phyloP scores from a whole-genome alignment of 35 echinoderm and acorn worm species.

The Diadema setosum region DNA sequence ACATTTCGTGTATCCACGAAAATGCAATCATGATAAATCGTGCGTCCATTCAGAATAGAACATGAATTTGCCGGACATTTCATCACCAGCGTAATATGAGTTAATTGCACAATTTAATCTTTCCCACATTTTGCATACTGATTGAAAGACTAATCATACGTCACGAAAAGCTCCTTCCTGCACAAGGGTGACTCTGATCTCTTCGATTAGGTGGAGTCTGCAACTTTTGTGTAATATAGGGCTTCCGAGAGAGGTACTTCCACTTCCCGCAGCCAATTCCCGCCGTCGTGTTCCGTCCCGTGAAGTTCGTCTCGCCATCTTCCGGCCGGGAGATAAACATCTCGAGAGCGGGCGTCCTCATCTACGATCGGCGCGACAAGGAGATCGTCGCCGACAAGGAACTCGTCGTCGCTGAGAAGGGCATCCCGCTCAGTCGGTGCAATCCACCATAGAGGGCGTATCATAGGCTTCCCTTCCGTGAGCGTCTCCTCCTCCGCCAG shows the following conservation, averaged over 20 bases:
- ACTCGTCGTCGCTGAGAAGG: constrained; percentile 67
- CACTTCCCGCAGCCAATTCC: constrained; percentile 44
- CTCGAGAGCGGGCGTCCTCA: constrained; percentile 37
- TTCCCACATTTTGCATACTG: no score
- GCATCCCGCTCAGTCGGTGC: constrained; percentile 70
- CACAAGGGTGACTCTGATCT: no score
- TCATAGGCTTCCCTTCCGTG: constrained; percentile 68
- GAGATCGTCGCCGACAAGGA: constrained; percentile 83
- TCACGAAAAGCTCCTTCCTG: no score
- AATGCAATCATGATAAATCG: no score
- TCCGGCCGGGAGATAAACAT: constrained; percentile 84
- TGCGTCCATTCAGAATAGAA: no score
- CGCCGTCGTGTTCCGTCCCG: constrained; percentile 3
- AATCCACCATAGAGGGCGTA: constrained; percentile 96
- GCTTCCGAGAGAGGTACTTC: constrained; percentile 68
- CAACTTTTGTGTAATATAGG: constrained; percentile 44
- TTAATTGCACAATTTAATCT: no score
- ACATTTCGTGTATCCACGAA: no score
- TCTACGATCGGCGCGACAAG: constrained; percentile 89
- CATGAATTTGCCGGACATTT: no score
- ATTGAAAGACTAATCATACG: no score
- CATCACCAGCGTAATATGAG: no score
- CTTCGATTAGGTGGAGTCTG: no score
- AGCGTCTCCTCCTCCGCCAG: constrained; percentile 61
- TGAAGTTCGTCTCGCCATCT: constrained; percentile 33